These are phyloP conservation scores for Decapterus maruadsi DNA, from an alignment of 2,797 vertebrate genomes.

Conservation along the genomic window DNA sequence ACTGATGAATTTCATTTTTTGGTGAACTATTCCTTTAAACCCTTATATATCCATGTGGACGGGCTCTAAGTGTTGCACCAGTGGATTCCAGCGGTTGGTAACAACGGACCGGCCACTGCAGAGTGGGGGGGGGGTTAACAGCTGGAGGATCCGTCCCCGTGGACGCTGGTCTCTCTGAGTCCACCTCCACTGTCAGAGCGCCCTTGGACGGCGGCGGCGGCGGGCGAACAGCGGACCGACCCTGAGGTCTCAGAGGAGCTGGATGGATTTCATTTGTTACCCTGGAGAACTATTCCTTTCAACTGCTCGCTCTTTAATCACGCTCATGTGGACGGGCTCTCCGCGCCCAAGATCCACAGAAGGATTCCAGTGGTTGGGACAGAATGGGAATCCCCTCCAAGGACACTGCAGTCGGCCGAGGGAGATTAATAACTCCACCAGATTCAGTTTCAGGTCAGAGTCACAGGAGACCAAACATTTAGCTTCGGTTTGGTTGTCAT, in stretches of 20 bases:
- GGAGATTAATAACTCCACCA: background rate
- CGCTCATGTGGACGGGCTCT: too few relatives aligned
- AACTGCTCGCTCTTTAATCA: constrained; percentile 41
- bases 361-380: too few relatives aligned
- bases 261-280: constrained; percentile 32
- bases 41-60: too few relatives aligned
- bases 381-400: background rate
- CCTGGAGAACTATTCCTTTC: constrained; percentile 6
- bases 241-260: constrained; percentile 31
- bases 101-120: background rate
- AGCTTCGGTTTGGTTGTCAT: too few relatives aligned
- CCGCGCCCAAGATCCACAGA: too few relatives aligned
- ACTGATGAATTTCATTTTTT: too few relatives aligned
- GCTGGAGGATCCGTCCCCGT: background rate
- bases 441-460: too few relatives aligned
- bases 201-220: constrained; percentile 22
- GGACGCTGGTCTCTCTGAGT: background rate
- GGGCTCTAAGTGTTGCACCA: too few relatives aligned
- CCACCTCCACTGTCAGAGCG: constrained; percentile 15
- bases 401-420: background rate
- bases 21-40: too few relatives aligned
- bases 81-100: background rate
- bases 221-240: background rate
- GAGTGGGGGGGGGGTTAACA: constrained; percentile 9
- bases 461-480: too few relatives aligned